These are phyloP conservation scores for Macrotrachela quadricornifera DNA, from an alignment of 1,140 invertebrate species.

Conservation along the genomic window DNA sequence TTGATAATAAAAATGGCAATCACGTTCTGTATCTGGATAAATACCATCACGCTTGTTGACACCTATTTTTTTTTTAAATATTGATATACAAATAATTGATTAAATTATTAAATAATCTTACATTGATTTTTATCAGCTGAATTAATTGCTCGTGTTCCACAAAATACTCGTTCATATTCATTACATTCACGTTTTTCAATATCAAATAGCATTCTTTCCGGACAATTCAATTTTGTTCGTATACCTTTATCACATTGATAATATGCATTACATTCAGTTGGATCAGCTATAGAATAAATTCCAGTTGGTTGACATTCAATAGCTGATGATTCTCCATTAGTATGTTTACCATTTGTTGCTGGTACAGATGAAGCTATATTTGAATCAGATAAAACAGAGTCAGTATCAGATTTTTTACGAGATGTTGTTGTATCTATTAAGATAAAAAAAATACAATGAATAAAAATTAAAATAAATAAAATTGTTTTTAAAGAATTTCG, in stretches of 20 bases:
- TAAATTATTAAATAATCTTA: background rate
- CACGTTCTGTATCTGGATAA: constrained; percentile 3
- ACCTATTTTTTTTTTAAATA: background rate
- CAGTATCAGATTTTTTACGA: too few species aligned
- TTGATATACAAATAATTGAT: background rate
- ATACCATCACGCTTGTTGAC: constrained; percentile 4
- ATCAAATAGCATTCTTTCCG: constrained; percentile 2
- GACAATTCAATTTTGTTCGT: background rate
- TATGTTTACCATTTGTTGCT: too few species aligned
- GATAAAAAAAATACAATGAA: too few species aligned
- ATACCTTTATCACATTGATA: constrained; percentile 3
- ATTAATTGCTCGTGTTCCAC: background rate
- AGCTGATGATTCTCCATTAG: background rate
- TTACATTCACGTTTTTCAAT: constrained; percentile 1
- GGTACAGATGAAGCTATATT: too few species aligned
- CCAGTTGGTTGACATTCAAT: background rate
- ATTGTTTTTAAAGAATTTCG: too few species aligned
- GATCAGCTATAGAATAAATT: background rate
- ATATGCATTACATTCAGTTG: background rate
- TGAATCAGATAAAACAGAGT: too few species aligned
- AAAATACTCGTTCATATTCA: constrained; percentile 4
- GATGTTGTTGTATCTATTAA: too few species aligned
- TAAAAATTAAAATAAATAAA: too few species aligned
- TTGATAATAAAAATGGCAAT: constrained; percentile 2
- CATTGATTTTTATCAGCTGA: constrained; percentile 1